These are phyloP conservation scores for Carcina quercana DNA, from an alignment of 2,888 invertebrate species.

Conservation along the genomic window DNA sequence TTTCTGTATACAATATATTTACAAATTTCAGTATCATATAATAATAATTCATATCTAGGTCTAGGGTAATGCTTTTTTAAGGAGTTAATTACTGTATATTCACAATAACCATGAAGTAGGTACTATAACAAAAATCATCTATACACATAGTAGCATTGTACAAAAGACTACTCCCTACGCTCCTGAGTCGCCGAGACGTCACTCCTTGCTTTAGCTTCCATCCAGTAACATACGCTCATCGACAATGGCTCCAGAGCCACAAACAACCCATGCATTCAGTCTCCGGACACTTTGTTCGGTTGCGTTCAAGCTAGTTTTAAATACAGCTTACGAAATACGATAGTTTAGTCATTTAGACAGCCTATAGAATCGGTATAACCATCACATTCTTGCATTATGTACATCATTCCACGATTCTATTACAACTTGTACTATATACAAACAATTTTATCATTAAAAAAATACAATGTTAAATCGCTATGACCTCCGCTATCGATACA, in stretches of 20 bases:
- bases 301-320: slow-evolving; percentile 53
- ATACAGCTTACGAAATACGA: slow-evolving; percentile 33
- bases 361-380: slow-evolving; percentile 35
- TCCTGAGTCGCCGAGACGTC: slow-evolving; percentile 37
- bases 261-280: slow-evolving; percentile 14
- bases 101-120: slow-evolving; percentile 68
- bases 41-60: slow-evolving; percentile 61
- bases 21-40: slow-evolving; percentile 66
- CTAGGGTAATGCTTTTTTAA: slow-evolving; percentile 57
- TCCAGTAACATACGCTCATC: no score
- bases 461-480: slow-evolving; percentile 68
- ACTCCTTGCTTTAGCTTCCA: slow-evolving; percentile 32
- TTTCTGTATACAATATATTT: slow-evolving; percentile 70
- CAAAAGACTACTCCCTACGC: slow-evolving; percentile 60
- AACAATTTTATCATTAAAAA: slow-evolving; percentile 66
- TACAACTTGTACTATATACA: slow-evolving; percentile 74
- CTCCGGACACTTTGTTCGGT: slow-evolving; percentile 58
- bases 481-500: slow-evolving; percentile 63
- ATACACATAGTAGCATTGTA: slow-evolving; percentile 67
- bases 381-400: slow-evolving; percentile 59
- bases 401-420: slow-evolving; percentile 60
- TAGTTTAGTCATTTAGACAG: slow-evolving; percentile 33
- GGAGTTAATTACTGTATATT: slow-evolving; percentile 65
- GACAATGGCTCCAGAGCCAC: no score
- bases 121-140: slow-evolving; percentile 54